phyloP scores from a whole-genome alignment of 1,140 invertebrate genomes.

The Bombus huntii region DNA sequence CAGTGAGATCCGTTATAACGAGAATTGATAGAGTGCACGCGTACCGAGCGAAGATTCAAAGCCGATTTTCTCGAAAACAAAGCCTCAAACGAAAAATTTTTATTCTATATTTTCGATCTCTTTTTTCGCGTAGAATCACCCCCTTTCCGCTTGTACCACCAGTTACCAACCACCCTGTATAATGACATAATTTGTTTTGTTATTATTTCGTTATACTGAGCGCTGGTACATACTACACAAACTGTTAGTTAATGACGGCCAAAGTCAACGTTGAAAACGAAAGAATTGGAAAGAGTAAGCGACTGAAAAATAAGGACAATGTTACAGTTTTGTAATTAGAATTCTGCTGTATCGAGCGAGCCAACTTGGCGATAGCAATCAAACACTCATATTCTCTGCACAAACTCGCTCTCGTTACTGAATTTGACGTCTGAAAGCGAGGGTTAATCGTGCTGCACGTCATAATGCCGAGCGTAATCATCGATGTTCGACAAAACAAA shows the following conservation, averaged over 20 bases:
- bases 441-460: not conserved
- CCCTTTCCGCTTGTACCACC: too few relatives aligned
- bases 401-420: not conserved
- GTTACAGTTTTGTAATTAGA: slow-evolving; percentile 35
- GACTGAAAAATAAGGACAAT: not conserved
- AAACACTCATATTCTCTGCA: slow-evolving; percentile 8
- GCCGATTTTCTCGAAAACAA: too few relatives aligned
- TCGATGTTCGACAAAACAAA: slow-evolving; percentile 13
- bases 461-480: not conserved
- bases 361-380: not conserved
- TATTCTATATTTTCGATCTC: too few relatives aligned
- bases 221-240: too few relatives aligned
- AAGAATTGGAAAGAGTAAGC: not conserved
- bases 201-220: not conserved
- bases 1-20: too few relatives aligned
- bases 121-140: too few relatives aligned
- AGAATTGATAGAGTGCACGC: too few relatives aligned
- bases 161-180: too few relatives aligned
- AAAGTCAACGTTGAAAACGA: not conserved
- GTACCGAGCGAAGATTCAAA: too few relatives aligned
- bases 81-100: too few relatives aligned
- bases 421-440: slow-evolving; percentile 31
- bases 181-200: not conserved
- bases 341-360: not conserved
- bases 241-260: not conserved